Conservation (phyloP, 2,797 vertebrate genomes). For the Pangasius djambal region DNA sequence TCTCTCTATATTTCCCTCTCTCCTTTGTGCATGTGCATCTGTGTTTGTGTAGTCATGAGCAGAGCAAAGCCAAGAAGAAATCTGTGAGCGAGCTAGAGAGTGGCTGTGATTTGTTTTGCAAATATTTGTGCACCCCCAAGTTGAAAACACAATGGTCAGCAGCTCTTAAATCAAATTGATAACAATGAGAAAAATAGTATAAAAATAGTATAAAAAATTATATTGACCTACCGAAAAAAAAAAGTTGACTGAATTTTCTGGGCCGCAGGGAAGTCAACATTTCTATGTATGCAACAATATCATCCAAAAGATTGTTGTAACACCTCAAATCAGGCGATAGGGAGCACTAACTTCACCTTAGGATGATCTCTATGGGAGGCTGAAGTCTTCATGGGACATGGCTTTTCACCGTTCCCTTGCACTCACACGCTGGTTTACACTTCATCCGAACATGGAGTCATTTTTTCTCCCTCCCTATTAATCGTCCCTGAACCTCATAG, state of each 20-base stretch:
- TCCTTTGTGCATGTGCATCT: not conserved
- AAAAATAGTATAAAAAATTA: not conserved
- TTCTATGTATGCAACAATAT: not conserved
- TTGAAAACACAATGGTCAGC: not conserved
- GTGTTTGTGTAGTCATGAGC: not conserved
- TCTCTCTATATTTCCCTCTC: not conserved
- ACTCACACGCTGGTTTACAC: not conserved
- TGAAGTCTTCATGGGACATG: not conserved
- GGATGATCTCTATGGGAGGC: too few relatives aligned
- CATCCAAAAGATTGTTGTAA: not conserved
- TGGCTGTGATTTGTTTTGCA: not conserved
- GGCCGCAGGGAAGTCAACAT: not conserved
- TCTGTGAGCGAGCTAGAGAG: not conserved
- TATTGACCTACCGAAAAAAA: not conserved
- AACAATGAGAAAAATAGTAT: not conserved
- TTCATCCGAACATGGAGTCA: not conserved
- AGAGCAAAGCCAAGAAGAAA: constrained; percentile 1
- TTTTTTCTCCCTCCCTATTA: not conserved
- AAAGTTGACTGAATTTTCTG: not conserved
- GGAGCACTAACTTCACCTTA: not conserved
- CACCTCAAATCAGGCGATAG: not conserved
- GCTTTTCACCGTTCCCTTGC: not conserved
- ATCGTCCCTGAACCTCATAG: not conserved
- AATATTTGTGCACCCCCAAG: not conserved
- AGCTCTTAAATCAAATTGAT: not conserved